These are phyloP conservation scores for Acromyrmex echinatior DNA, from an alignment of 1,140 invertebrate genomes.

Conservation along the genomic window DNA sequence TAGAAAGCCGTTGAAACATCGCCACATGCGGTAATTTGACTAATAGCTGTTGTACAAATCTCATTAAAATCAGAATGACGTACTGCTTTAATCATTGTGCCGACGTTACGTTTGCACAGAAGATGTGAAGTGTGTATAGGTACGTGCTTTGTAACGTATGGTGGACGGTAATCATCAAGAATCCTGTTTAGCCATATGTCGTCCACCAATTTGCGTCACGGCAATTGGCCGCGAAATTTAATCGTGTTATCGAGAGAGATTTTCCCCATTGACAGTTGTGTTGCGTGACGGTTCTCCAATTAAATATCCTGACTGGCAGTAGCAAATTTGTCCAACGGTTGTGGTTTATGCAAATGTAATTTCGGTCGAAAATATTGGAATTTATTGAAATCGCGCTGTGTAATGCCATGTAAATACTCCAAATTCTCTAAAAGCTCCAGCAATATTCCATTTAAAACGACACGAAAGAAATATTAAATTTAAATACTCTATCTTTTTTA, in stretches of 20 bases:
- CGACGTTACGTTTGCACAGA: constrained; percentile 22
- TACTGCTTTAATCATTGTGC: constrained; percentile 35
- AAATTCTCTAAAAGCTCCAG: constrained; percentile 4
- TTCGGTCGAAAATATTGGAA: constrained; percentile 23
- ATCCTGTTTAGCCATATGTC: constrained; percentile 55
- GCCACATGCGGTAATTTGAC: constrained; percentile 11
- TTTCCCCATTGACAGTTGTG: constrained; percentile 56
- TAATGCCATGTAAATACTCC: background rate
- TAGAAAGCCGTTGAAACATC: constrained; percentile 14
- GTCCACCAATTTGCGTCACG: constrained; percentile 52
- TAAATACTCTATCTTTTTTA: background rate
- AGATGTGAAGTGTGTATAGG: constrained; percentile 3
- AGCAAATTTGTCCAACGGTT: constrained; percentile 45
- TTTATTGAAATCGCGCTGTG: background rate
- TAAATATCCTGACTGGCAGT: constrained; percentile 63
- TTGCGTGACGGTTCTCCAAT: constrained; percentile 58
- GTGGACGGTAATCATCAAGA: constrained; percentile 40
- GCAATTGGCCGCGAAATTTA: constrained; percentile 66
- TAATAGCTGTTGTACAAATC: constrained; percentile 35
- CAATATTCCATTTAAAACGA: background rate
- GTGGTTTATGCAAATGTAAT: constrained; percentile 47
- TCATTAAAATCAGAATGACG: constrained; percentile 36
- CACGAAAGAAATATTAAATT: background rate
- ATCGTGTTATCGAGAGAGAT: constrained; percentile 56
- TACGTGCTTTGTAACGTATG: constrained; percentile 35